phyloP scores from a whole-genome alignment of 1,140 invertebrate genomes.

The Drosophila sulfurigaster region DNA sequence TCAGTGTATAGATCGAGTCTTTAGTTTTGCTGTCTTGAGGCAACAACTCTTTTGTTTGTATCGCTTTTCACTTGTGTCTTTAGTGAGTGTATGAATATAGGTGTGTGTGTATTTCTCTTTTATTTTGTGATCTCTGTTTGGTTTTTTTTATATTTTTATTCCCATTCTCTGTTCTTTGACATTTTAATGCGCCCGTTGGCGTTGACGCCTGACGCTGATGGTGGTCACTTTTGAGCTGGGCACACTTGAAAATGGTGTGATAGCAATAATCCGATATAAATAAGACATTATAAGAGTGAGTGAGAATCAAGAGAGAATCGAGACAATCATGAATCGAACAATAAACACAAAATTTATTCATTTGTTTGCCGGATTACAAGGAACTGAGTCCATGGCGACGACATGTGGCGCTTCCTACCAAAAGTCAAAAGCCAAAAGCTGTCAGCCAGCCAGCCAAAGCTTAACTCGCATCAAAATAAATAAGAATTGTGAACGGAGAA shows the following conservation, averaged over 20 bases:
- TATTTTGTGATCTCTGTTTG: slow-evolving; percentile 44
- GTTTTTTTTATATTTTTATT: slow-evolving; percentile 42
- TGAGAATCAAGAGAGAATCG: slow-evolving; percentile 12
- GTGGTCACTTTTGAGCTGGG: slow-evolving; percentile 63
- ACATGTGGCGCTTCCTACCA: slow-evolving; percentile 68
- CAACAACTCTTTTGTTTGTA: slow-evolving; percentile 59
- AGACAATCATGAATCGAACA: slow-evolving; percentile 19
- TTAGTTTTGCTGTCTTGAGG: slow-evolving; percentile 31
- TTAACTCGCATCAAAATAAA: slow-evolving; percentile 23
- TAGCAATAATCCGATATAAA: slow-evolving; percentile 80
- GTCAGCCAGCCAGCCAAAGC: slow-evolving; percentile 24
- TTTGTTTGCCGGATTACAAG: slow-evolving; percentile 66
- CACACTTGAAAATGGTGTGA: slow-evolving; percentile 77
- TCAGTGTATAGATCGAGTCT: slow-evolving; percentile 8
- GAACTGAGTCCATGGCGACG: slow-evolving; percentile 57
- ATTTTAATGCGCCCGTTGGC: slow-evolving; percentile 80
- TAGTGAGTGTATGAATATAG: slow-evolving; percentile 19
- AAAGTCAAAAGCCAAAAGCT: slow-evolving; percentile 26
- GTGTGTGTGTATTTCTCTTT: slow-evolving; percentile 51
- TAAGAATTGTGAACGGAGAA: not conserved
- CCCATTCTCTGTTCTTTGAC: slow-evolving; percentile 69
- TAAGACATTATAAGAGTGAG: slow-evolving; percentile 77
- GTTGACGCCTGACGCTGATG: slow-evolving; percentile 66
- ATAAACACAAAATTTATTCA: slow-evolving; percentile 54
- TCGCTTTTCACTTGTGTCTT: slow-evolving; percentile 52